A percentile compares a stretch with the other conserved stretches of the same genome.
These are phyloP conservation scores for Agrypnus murinus DNA, from an alignment of 2,888 invertebrate genomes.

Conservation along the genomic window DNA sequence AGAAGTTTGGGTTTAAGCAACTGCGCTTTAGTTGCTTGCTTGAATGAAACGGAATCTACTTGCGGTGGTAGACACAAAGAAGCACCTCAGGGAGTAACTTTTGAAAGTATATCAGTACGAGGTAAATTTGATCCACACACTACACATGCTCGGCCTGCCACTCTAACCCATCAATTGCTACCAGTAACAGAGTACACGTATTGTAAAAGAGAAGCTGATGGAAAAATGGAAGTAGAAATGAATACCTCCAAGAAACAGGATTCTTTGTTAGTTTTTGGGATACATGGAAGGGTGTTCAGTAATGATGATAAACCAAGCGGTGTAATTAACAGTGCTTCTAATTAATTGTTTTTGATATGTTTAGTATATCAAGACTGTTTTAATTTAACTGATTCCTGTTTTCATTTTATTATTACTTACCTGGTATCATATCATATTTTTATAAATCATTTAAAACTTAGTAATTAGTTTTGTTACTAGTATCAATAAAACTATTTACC, in stretches of 20 bases:
- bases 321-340: conserved; percentile 21
- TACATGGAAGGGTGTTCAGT: conserved; percentile 55
- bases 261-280: conserved; percentile 56
- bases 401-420: too few relatives aligned
- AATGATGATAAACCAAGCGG: conserved; percentile 49
- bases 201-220: conserved; percentile 46
- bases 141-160: conserved; percentile 54
- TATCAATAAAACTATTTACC: too few relatives aligned
- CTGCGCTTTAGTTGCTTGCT: conserved; percentile 56
- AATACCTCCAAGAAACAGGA: conserved; percentile 47
- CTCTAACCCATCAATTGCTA: conserved; percentile 53
- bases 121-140: conserved; percentile 43
- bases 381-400: too few relatives aligned
- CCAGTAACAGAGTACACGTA: conserved; percentile 54
- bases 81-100: conserved; percentile 38
- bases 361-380: too few relatives aligned
- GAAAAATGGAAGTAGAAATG: conserved; percentile 51
- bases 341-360: too few relatives aligned
- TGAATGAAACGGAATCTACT: conserved; percentile 44
- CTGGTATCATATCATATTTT: too few relatives aligned
- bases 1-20: conserved; percentile 54
- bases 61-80: conserved; percentile 49
- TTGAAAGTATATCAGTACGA: conserved; percentile 48
- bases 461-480: too few relatives aligned
- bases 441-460: too few relatives aligned